Conservation (phyloP, 37 sponge, comb jelly and placozoan species). For the Amphimedon queenslandica region DNA sequence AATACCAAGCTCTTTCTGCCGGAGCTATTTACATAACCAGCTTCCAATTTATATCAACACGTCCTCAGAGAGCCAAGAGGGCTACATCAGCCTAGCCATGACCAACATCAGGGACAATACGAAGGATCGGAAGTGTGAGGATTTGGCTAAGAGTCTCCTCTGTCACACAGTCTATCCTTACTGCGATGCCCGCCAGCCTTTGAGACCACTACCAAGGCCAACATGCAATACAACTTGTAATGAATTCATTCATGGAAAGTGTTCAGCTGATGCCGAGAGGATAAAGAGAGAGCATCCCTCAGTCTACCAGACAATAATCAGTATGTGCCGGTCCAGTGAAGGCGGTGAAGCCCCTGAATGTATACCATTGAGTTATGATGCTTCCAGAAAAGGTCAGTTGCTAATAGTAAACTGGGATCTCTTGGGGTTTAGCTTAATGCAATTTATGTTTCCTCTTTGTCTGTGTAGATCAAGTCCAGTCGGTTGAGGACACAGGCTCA, state of each 20-base stretch:
- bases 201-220: background rate
- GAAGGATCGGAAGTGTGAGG: background rate
- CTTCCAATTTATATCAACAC: too few species aligned
- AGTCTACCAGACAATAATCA: background rate
- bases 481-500: background rate
- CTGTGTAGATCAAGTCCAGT: background rate
- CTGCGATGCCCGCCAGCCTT: background rate
- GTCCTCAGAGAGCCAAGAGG: too few species aligned
- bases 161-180: conserved; percentile 28
- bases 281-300: background rate
- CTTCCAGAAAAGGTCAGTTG: background rate
- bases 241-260: background rate
- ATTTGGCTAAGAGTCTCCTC: conserved; percentile 1
- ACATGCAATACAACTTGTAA: conserved; percentile 25
- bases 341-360: conserved; percentile 31
- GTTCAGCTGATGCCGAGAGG: background rate
- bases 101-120: background rate
- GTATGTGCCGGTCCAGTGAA: conserved; percentile 5
- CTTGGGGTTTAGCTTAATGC: too few species aligned
- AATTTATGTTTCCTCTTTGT: background rate
- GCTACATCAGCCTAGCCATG: too few species aligned
- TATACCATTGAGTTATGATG: conserved; percentile 7
- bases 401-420: too few species aligned
- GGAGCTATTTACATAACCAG: too few species aligned
- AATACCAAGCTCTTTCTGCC: too few species aligned